Evolutionary conservation across 2,888 invertebrate species (phyloP), one percentile per base, ranked within the genome.

Genomic region (Athripsodes cinereus): DNA sequence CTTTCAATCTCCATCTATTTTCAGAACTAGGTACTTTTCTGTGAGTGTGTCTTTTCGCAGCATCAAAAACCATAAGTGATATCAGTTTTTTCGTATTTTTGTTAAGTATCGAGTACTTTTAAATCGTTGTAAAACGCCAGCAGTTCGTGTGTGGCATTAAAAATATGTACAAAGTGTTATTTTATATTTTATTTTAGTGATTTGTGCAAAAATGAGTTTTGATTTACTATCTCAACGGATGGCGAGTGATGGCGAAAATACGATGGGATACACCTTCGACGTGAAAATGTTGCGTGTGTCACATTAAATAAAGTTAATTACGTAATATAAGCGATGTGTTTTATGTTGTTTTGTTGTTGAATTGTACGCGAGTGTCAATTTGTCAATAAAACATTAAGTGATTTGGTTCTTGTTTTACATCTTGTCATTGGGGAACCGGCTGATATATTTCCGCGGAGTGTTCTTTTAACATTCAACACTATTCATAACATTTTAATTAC

Each of bases 21-120:
- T 83, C 84, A 83, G 83, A 83, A 78, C 76, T 80, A 83, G 82
- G 83, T 83, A 83, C 83, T 83, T 83, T 78, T 78, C 72, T 75
- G 73, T 71, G 78, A 74, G 76, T 76, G 74, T 78, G 78, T 78
- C 60, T 57, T 78, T 79, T 79, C 76, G 81, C 81, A 81, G 82
- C 81, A 72, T 75, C 74, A 60, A 75, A 80, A 66, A 70, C 70
- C 70, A 76, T 78, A 78, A 80, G 81, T 79, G 81, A 81, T 81
- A 80, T 74, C 81, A 79, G 80, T 81, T 81, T 81, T 79, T 75
- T 77, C 78, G 75, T 74, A 76, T 72, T 68, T 72, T 70, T 75
- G 75, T 73, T 72, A 75, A 76, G 78, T 76, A 72, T 52, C 54
- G 54, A 54, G 54, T 78, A 78, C 77, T 76, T 77, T 78, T 72